Percentiles rank a stretch among this genome's conserved stretches.
Conservation (phyloP, 1,140 invertebrate genomes). For the Potamilus streckersoni region DNA sequence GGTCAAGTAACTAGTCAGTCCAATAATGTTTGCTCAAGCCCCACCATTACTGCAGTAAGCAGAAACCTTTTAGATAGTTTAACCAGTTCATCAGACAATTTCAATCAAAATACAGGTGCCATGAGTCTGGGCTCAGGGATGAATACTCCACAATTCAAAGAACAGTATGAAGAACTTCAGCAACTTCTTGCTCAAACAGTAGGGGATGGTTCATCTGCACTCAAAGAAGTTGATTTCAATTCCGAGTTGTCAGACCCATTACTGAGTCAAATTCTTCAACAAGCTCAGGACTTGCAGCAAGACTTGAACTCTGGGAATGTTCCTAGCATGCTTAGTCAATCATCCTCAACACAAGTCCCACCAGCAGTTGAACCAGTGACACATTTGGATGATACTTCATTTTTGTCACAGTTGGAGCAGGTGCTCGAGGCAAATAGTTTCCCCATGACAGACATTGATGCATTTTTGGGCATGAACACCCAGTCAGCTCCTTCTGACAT, state of each 20-base stretch:
- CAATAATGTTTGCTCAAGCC: too few species aligned
- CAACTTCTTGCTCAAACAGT: slow-evolving; percentile 2
- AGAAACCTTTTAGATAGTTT: too few species aligned
- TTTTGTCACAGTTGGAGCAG: slow-evolving; percentile 47
- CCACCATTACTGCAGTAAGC: too few species aligned
- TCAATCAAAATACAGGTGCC: too few species aligned
- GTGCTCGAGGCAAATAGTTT: slow-evolving; percentile 42
- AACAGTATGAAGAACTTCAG: too few species aligned
- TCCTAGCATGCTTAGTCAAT: neutral
- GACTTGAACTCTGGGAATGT: slow-evolving; percentile 39
- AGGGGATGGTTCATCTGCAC: slow-evolving; percentile 14
- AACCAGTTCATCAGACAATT: too few species aligned
- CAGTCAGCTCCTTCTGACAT: slow-evolving; percentile 55
- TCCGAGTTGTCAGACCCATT: slow-evolving; percentile 43
- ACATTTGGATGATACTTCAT: slow-evolving; percentile 17
- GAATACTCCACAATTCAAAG: too few species aligned
- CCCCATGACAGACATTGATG: slow-evolving; percentile 41
- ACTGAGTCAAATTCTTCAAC: slow-evolving; percentile 59
- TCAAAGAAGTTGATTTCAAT: slow-evolving; percentile 13
- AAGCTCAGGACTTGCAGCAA: slow-evolving; percentile 58
- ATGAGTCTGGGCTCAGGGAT: too few species aligned
- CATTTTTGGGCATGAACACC: slow-evolving; percentile 43
- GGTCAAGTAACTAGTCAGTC: slow-evolving; percentile 8
- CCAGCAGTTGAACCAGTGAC: too few species aligned
- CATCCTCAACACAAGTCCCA: too few species aligned